phyloP scores from a whole-genome alignment of 2,888 invertebrate species.

The Rotaria magnacalcarata region DNA sequence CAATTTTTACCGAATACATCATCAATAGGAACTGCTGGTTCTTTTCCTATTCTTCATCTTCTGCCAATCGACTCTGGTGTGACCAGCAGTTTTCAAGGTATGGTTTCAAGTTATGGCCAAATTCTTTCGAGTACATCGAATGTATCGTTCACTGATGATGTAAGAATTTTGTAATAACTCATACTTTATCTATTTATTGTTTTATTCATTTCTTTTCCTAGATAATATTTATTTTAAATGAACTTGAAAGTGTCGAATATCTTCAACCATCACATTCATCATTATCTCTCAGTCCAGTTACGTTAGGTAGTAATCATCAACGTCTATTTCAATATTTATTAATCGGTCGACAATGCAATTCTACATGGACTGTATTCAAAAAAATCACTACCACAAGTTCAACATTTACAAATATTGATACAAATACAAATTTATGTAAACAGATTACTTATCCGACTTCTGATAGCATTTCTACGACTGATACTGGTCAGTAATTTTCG shows the following conservation, averaged over 20 bases:
- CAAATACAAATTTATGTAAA: neutral
- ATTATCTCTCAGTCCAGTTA: neutral
- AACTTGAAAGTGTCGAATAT: constrained; percentile 12
- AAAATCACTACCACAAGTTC: neutral
- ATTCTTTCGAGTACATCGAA: neutral
- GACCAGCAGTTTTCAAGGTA: neutral
- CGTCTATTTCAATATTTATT: neutral
- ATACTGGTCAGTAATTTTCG: neutral
- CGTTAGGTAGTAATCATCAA: neutral
- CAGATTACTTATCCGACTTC: neutral
- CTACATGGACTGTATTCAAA: neutral
- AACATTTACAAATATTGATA: neutral
- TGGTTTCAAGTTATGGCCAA: neutral
- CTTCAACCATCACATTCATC: neutral
- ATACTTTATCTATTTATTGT: neutral
- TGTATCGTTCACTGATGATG: neutral
- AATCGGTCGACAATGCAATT: neutral
- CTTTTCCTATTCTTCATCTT: constrained; percentile 8
- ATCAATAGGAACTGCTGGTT: neutral
- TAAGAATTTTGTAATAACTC: neutral
- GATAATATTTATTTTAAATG: constrained; percentile 5
- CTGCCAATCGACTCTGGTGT: neutral
- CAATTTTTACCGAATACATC: neutral
- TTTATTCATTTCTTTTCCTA: neutral
- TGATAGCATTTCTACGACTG: neutral